These are phyloP conservation scores for Ciona savignyi DNA, from an alignment of 23 tunicate genomes.

Conservation along the genomic window DNA sequence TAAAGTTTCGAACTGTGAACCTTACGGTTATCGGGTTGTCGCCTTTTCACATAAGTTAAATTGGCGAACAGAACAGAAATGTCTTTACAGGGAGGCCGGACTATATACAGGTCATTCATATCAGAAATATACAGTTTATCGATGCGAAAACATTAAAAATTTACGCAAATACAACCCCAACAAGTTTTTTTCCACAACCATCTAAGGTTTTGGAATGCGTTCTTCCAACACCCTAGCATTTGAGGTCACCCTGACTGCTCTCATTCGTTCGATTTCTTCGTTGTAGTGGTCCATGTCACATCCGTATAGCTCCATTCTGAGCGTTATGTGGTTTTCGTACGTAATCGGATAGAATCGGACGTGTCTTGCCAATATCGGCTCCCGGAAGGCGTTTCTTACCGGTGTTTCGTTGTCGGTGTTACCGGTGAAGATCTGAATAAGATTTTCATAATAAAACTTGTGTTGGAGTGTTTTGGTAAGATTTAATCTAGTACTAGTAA, in stretches of 20 bases:
- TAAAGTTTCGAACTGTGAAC: too few species aligned
- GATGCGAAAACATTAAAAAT: too few species aligned
- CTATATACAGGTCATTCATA: too few species aligned
- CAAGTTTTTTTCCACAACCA: too few species aligned
- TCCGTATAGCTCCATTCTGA: slow-evolving; percentile 67
- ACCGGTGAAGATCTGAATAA: slow-evolving; percentile 66
- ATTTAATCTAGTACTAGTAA: background rate
- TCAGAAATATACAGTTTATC: too few species aligned
- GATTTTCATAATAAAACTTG: background rate
- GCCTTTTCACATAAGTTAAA: too few species aligned
- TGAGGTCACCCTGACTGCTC: slow-evolving; percentile 10
- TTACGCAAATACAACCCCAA: too few species aligned
- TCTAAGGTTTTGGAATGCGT: background rate
- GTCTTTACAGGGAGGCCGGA: too few species aligned
- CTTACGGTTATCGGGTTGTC: too few species aligned
- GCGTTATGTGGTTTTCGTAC: slow-evolving; percentile 32
- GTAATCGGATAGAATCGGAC: slow-evolving; percentile 46
- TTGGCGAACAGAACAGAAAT: too few species aligned
- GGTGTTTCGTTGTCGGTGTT: slow-evolving; percentile 63
- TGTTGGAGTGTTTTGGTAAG: background rate
- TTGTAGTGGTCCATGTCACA: slow-evolving; percentile 48
- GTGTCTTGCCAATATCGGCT: slow-evolving; percentile 38
- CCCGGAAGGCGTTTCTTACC: slow-evolving; percentile 57
- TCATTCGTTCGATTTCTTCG: slow-evolving; percentile 15
- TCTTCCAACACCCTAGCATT: too few species aligned